Conservation (phyloP, 2,888 invertebrate genomes). For the Penaeus monodon region DNA sequence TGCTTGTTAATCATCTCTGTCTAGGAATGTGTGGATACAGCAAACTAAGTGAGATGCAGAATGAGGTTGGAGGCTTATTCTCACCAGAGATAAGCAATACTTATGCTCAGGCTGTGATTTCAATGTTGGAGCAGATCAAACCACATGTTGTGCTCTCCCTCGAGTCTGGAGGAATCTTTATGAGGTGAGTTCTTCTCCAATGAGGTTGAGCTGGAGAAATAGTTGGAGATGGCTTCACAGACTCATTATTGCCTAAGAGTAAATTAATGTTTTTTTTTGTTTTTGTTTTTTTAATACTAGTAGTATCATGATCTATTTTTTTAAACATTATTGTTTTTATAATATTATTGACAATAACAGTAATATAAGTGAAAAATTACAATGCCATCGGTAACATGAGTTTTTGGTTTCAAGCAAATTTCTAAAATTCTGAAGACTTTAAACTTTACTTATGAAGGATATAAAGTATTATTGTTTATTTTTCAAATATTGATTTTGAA, state of each 20-base stretch:
- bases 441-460: too few relatives aligned
- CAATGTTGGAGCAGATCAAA: conserved; percentile 49
- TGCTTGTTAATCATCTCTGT: not conserved
- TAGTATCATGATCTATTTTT: not conserved
- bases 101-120: conserved; percentile 37
- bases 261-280: too few relatives aligned
- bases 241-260: not conserved
- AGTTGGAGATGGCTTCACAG: not conserved
- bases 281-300: too few relatives aligned
- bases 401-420: too few relatives aligned
- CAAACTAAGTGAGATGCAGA: conserved; percentile 45
- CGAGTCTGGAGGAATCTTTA: conserved; percentile 80
- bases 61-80: conserved; percentile 63
- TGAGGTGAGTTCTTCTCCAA: conserved; percentile 71
- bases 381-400: too few relatives aligned
- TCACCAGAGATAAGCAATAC: conserved; percentile 49
- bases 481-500: too few relatives aligned
- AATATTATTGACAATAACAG: not conserved
- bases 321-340: not conserved
- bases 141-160: conserved; percentile 81
- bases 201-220: not conserved
- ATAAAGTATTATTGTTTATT: too few relatives aligned
- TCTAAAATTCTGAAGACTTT: too few relatives aligned
- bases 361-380: not conserved
- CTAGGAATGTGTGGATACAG: conserved; percentile 68